Evolutionary conservation across 2,888 invertebrate genomes (phyloP), one percentile per base, ranked within the genome.

Genomic region (Hydriomena furcata): DNA sequence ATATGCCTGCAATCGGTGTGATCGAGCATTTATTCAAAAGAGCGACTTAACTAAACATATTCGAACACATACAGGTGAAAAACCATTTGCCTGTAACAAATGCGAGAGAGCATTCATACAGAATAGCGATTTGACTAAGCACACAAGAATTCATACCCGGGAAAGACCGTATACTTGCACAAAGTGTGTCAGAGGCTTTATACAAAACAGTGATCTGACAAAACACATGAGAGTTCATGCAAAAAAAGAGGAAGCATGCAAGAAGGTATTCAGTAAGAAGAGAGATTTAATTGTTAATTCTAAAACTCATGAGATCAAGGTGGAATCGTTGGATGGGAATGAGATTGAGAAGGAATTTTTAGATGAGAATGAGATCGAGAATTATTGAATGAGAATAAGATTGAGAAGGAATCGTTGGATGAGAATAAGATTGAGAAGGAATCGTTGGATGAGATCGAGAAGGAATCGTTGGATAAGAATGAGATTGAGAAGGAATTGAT

Each of bases 191-290:
- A 17, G n/a, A 6, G 25, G 7, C 1, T 47, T 47, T 8, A 23
- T 47, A 5, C 32, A 32, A 7, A 40, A 47, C 6, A 23, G 47
- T 23, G 47, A 47, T 1, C 28, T 47, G n/a, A 47, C 47, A 0
- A 47, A 27, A 7, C 27, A 47, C 34, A 0, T 17, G 21, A 0
- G 32, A 21, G 5, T 8, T 6, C 21, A 34, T 11, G 7, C 6
- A 7, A 7, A 7, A 23, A 23, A 5, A 4, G 7, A 23, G 11
- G n/a, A n/a, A 34, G 43, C 12, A 10, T 47, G 47, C 2, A 7
- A 12, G 0, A 40, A 32, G 10, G 25, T 21, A 0, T 47, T 47
- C 8, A 28, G 28, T 1, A 27, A 40, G 5, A 47, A 40, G 13
- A 23, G 21, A n/a, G 47, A 34, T 17, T 34, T 34, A 6, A 47